Percentiles rank a stretch among this genome's conserved stretches.
Evolutionary conservation across 2,888 invertebrate species (phyloP).

Genomic region (Hemicrepidius hirtus): DNA sequence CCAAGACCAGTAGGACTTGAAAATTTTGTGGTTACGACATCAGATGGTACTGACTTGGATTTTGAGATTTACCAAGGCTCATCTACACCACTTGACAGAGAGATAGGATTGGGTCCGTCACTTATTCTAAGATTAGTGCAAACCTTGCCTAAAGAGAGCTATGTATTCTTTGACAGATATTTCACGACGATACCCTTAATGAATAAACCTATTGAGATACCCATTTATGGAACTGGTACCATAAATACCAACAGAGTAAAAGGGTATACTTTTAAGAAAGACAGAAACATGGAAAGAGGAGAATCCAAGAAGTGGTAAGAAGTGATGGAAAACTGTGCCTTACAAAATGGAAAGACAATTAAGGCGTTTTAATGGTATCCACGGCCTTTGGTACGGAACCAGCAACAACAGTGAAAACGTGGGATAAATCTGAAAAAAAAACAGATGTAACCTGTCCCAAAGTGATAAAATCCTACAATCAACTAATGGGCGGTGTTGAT

Average conservation of each 20-base stretch:
- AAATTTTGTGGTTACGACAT: background rate
- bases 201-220: constrained; percentile 26
- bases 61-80: constrained; percentile 1
- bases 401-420: background rate
- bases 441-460: background rate
- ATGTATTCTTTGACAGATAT: constrained; percentile 54
- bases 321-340: background rate
- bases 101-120: constrained; percentile 54
- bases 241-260: background rate
- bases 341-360: constrained; percentile 3
- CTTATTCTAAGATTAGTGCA: constrained; percentile 53
- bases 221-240: background rate
- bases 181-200: constrained; percentile 42
- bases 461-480: background rate
- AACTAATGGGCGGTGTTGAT: background rate
- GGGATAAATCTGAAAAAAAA: background rate
- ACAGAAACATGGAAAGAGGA: background rate
- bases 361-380: background rate
- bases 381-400: background rate
- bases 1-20: background rate
- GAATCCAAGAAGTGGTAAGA: background rate
- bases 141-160: constrained; percentile 56
- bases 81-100: constrained; percentile 26
- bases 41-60: background rate
- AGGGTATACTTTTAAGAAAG: constrained; percentile 9